Base-by-base conservation (phyloP, 2,113 vertebrate species). In the Larimichthys polyactis region DNA sequence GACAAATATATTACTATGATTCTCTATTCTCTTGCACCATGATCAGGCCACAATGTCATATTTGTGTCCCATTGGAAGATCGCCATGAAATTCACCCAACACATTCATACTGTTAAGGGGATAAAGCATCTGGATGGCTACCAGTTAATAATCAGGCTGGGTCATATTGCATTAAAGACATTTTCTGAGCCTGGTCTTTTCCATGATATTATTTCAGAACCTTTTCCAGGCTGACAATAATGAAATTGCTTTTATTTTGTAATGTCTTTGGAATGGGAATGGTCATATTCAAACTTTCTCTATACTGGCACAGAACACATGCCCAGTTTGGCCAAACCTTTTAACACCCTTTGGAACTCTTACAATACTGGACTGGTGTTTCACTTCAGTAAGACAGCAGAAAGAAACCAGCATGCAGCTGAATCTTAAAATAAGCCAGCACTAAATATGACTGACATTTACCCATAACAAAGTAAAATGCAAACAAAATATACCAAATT, bases 91-190 rank as follows among this genome's bases (percentile, higher is more conserved):
- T 59, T 32, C 32, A 58, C 14, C 12, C 11, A 59, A 10, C 8
- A 60, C 27, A 60, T 19, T 36, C 29, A 19, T 36, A 10, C 27
- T 32, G 57, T 19, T 4, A 16, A 29, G 16, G 8, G 14, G 10
- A 5, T 32, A 62, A 62, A 36, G 3, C 16, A 11, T 11, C 36
- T 36, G 57, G 57, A 58, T 7, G 6, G 5, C 20, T 59, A 24
- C 15, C 15, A 44, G 20, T 44, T n/a, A 71, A 19, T 46, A 57
- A 79, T 55, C 22, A 52, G 46, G 5, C 6, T 27, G 6, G 29
- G 32, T 77, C 40, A 58, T 46, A 27, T 24, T 46, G 2, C n/a
- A 65, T 44, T 71, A 27, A 64, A 77, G 43, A 29, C 54, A 19
- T 27, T 36, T 68, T 27, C 24, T 46, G 9, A 24, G 20, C 27